phyloP scores from a whole-genome alignment of 1,140 invertebrate species.

The Neotoxoptera formosana region DNA sequence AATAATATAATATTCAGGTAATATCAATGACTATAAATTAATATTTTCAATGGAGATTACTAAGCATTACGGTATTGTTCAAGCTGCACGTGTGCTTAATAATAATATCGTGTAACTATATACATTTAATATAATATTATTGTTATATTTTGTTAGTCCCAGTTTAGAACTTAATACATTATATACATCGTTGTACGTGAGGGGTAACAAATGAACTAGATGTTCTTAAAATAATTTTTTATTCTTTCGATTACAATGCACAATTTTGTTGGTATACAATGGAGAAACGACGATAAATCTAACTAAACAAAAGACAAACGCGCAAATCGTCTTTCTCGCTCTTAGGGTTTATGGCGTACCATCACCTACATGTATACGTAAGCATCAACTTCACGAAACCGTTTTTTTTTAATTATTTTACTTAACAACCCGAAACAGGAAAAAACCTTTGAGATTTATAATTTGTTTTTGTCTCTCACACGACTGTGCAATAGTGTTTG shows the following conservation, averaged over 20 bases:
- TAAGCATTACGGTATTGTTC: neutral
- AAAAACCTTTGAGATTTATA: conserved; percentile 6
- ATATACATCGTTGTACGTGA: too few relatives aligned
- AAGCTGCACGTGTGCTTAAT: neutral
- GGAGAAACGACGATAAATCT: neutral
- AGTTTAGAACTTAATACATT: neutral
- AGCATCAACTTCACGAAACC: neutral
- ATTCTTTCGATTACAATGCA: neutral
- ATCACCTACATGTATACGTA: neutral
- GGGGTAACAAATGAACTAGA: neutral
- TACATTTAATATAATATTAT: neutral
- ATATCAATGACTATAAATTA: conserved; percentile 4
- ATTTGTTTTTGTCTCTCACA: neutral
- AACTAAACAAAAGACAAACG: neutral
- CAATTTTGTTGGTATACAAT: neutral
- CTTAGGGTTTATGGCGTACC: neutral
- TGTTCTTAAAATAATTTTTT: neutral
- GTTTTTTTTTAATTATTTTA: conserved; percentile 20
- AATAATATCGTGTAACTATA: neutral
- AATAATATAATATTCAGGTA: neutral
- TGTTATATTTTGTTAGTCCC: neutral
- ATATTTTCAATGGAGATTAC: conserved; percentile 18
- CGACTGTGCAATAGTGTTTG: neutral
- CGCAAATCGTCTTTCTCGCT: neutral
- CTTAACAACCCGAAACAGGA: conserved; percentile 14